Conservation (phyloP, 2,888 invertebrate species). For the Conops quadrifasciatus region DNA sequence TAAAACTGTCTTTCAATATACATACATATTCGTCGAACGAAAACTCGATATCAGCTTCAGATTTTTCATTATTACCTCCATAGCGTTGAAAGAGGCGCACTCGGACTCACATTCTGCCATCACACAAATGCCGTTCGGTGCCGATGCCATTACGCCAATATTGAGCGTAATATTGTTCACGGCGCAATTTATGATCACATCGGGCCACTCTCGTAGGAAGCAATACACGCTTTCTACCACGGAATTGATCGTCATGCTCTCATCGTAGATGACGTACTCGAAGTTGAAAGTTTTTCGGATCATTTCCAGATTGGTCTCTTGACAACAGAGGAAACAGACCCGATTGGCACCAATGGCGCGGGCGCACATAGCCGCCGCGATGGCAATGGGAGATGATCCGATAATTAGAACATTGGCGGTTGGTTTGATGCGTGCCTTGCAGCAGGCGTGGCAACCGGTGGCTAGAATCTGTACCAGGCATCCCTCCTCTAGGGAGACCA, state of each 20-base stretch:
- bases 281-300: conserved; percentile 49
- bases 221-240: conserved; percentile 48
- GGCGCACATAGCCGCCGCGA: conserved; percentile 55
- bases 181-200: conserved; percentile 57
- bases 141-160: conserved; percentile 53
- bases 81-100: conserved; percentile 55
- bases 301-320: conserved; percentile 42
- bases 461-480: conserved; percentile 54
- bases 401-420: conserved; percentile 55
- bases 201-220: conserved; percentile 50
- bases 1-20: conserved; percentile 9
- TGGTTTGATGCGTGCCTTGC: conserved; percentile 50
- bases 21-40: conserved; percentile 58
- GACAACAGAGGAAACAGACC: conserved; percentile 50
- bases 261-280: conserved; percentile 46
- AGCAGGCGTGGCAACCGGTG: conserved; percentile 56
- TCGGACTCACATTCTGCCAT: conserved; percentile 57
- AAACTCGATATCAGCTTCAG: conserved; percentile 55
- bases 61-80: conserved; percentile 58
- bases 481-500: conserved; percentile 51
- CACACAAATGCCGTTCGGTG: conserved; percentile 53
- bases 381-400: conserved; percentile 54
- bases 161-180: conserved; percentile 56
- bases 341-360: conserved; percentile 53
- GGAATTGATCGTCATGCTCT: conserved; percentile 42